These are phyloP conservation scores for Oryctes rhinoceros DNA, from an alignment of 1,140 invertebrate genomes.

Conservation along the genomic window DNA sequence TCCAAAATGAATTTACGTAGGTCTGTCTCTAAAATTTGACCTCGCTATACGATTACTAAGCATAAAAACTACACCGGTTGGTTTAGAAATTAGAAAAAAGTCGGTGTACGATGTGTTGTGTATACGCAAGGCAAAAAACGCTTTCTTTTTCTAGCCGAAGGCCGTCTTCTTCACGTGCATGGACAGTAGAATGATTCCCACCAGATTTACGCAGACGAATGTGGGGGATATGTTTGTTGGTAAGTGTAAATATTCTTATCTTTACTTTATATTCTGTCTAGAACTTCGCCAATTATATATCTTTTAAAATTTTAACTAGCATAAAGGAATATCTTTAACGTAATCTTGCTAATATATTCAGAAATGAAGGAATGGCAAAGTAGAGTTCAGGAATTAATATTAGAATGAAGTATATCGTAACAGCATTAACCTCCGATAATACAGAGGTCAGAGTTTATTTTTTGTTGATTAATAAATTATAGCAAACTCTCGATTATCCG, in stretches of 20 bases:
- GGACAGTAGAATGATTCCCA: slow-evolving; percentile 96
- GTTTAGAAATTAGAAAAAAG: slow-evolving; percentile 10
- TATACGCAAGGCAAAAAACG: background rate
- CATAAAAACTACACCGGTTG: background rate
- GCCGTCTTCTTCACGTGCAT: slow-evolving; percentile 97
- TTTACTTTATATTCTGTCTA: background rate
- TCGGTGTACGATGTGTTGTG: slow-evolving; percentile 1
- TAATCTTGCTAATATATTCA: no score
- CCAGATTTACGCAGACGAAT: slow-evolving; percentile 92
- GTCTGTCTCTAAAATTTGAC: background rate
- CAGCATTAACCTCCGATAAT: no score
- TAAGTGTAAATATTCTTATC: slow-evolving; percentile 59
- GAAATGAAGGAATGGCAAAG: no score
- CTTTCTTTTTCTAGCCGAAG: slow-evolving; percentile 77
- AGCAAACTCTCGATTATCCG: no score
- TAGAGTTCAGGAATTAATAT: no score
- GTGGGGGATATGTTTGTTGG: slow-evolving; percentile 98
- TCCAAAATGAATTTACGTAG: background rate
- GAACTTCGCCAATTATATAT: background rate
- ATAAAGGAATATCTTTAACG: no score
- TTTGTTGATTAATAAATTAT: no score
- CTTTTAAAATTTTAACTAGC: background rate
- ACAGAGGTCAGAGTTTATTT: no score
- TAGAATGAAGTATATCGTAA: no score
- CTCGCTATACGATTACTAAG: background rate